These are phyloP conservation scores for Sebastes steindachneri DNA, from an alignment of 2,797 vertebrate genomes.

Conservation along the genomic window DNA sequence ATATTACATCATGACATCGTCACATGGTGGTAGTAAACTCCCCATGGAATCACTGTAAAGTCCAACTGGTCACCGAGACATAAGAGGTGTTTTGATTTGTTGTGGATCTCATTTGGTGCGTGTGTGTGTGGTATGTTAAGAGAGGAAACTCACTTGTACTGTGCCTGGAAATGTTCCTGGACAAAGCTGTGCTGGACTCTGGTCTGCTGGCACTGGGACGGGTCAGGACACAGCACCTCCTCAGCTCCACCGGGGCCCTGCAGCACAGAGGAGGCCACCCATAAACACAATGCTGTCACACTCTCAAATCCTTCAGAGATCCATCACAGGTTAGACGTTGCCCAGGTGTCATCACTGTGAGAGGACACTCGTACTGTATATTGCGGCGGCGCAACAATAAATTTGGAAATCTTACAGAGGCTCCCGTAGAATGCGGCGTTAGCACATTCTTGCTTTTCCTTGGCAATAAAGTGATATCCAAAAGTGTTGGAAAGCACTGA, in stretches of 20 bases:
- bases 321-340: neutral
- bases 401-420: neutral
- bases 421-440: neutral
- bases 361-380: neutral
- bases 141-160: slow-evolving; percentile 90
- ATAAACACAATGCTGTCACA: slow-evolving; percentile 11
- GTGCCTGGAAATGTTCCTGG: slow-evolving; percentile 96
- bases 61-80: neutral
- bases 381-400: neutral
- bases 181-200: slow-evolving; percentile 89
- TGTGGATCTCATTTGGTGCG: neutral
- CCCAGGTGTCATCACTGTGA: neutral
- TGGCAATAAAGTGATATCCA: slow-evolving; percentile 17
- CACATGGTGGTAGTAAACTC: neutral
- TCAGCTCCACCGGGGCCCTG: slow-evolving; percentile 80
- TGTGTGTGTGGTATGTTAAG: neutral
- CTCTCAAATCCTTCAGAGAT: neutral
- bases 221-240: slow-evolving; percentile 51
- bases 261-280: slow-evolving; percentile 39
- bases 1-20: neutral
- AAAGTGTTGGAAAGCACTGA: slow-evolving; percentile 14
- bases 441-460: neutral
- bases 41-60: neutral
- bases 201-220: slow-evolving; percentile 47
- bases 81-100: neutral